phyloP scores from a whole-genome alignment of 2,797 vertebrate species.

The Fundulus diaphanus region DNA sequence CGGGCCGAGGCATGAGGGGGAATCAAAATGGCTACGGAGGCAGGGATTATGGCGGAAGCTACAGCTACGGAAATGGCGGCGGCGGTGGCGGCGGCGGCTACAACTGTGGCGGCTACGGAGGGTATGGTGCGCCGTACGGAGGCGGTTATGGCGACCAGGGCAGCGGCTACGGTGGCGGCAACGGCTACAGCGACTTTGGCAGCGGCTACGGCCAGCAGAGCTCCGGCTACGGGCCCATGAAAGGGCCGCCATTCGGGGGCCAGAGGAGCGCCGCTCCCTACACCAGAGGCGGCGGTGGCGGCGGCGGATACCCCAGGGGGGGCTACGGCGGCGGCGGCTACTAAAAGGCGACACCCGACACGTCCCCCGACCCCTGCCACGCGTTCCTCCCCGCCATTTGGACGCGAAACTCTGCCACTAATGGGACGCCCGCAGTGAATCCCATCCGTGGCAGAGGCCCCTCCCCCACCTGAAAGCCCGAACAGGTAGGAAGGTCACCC shows the following conservation, averaged over 20 bases:
- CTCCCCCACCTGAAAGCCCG: slow-evolving; percentile 71
- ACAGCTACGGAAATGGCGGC: slow-evolving; percentile 88
- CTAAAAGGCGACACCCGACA: slow-evolving; percentile 50
- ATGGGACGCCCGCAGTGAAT: slow-evolving; percentile 71
- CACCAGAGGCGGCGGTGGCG: slow-evolving; percentile 79
- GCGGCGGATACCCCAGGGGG: slow-evolving; percentile 88
- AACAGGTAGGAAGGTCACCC: slow-evolving; percentile 88
- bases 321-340: slow-evolving; percentile 86
- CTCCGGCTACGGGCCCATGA: slow-evolving; percentile 94
- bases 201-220: slow-evolving; percentile 92
- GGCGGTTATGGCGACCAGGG: slow-evolving; percentile 85
- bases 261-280: slow-evolving; percentile 92
- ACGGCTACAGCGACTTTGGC: slow-evolving; percentile 94
- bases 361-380: slow-evolving; percentile 36
- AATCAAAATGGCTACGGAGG: slow-evolving; percentile 87
- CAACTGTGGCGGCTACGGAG: slow-evolving; percentile 81
- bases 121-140: slow-evolving; percentile 65
- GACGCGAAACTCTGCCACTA: slow-evolving; percentile 65
- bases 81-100: slow-evolving; percentile 83
- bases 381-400: slow-evolving; percentile 53
- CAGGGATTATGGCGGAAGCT: slow-evolving; percentile 81
- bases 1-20: slow-evolving; percentile 86
- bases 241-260: slow-evolving; percentile 79
- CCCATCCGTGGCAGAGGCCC: slow-evolving; percentile 70
- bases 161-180: slow-evolving; percentile 88